Evolutionary conservation across 2,888 invertebrate species (phyloP), one percentile per base, ranked within the genome.

Genomic region (Torymus tubicola): DNA sequence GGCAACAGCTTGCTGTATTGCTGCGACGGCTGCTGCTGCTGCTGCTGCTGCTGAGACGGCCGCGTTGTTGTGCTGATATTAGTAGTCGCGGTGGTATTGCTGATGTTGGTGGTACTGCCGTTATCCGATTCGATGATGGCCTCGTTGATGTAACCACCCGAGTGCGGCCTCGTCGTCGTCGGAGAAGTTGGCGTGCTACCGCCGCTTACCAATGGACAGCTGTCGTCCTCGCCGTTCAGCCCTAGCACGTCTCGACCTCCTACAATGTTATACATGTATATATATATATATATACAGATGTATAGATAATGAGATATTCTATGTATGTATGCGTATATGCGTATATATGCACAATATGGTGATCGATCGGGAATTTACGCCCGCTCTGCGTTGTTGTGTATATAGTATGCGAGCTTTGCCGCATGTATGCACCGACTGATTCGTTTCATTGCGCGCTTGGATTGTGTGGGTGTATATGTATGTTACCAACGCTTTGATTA

Each of bases 131-230:
- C 96, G 81, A 95, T 93, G 85, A 93, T 94, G 58, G 95, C 95
- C 91, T 96, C 96, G 91, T 96, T 96, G 86, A 96, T 95, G 92
- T 96, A 96, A 71, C 95, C 95, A 71, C 95, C 95, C 84, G 95
- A 95, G 83, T 95, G 92, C 78, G 95, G 95, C 82, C 95, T 93
- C 69, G 79, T 74, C 71, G 81, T 81, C 69, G 81, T 79, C 16
- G 82, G 82, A 14, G 82, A 82, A 11, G 94, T 94, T 53, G 94
- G 94, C 83, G 94, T 94, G 84, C 94, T 94, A 87, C 94, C 94
- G 78, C 93, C 94, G 81, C 94, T 93, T 77, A 81, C 95, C 69
- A 96, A 91, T 3, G 96, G 96, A 86, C 95, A 95, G 87, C 95
- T 95, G 89, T 96, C 96, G 86, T 95, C 95, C 84, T 92, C 92